Evolutionary conservation across 2,797 vertebrate species (phyloP), one percentile per base, ranked within the genome.

Genomic region (Gadopsis marmoratus): DNA sequence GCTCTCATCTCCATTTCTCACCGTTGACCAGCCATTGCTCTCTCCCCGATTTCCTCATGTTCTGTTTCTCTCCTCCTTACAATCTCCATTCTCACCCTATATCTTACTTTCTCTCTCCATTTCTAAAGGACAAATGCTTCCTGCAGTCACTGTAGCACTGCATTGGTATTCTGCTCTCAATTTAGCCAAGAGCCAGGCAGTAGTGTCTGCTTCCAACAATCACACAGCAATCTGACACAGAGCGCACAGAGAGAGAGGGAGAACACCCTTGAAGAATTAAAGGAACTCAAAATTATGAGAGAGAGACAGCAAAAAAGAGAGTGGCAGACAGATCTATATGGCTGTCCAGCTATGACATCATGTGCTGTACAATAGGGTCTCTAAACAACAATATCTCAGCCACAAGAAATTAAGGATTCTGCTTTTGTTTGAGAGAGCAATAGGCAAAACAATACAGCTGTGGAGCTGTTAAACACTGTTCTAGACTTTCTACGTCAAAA

Each of bases 61-160:
- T 81, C 63, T 11, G 7, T 72, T 39, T 72, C 74, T 59, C 56
- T 66, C 72, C 62, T 74, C 74, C 65, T 74, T 29, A 29, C 47
- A 50, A 37, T 66, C 63, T 61, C 77, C 10, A 39, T 56, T 47
- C 74, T 78, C 62, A 48, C 47, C 66, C 63, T 76, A 67, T 58
- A 55, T 80, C 77, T 72, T 45, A 51, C 68, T 43, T 59, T 45
- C 69, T 78, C 79, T 68, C 86, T 88, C 69, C 54, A 71, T 92
- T 91, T 93, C 74, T 89, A 94, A 94, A 93, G 93, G 90, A 94
- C 94, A 94, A 93, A 89, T 81, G 88, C 86, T 89, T 94, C 94
- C 92, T 84, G 85, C 92, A 92, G 93, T 90, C 93, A 93, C 81
- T 81, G 81, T 88, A 87, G 84, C 81, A 48, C 80, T 47, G 45